Evolutionary conservation across 2,113 vertebrate species (phyloP), one percentile per base, ranked within the genome.

Genomic region (Struthio camelus): DNA sequence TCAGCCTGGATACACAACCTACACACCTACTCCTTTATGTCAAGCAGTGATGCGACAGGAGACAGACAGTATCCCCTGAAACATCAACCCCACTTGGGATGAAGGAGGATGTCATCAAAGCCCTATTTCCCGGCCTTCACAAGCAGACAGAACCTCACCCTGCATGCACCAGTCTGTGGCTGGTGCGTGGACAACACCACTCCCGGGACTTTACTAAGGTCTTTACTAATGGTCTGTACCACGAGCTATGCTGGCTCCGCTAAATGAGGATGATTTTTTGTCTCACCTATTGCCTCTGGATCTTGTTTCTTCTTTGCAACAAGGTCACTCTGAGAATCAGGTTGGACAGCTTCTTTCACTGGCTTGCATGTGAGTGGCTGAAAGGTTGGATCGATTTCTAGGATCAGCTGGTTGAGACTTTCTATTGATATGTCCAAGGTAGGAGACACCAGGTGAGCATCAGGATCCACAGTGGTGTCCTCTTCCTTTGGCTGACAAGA

Each of bases 321-420:
- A 9, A 82, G 0, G 0, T 61, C 85, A 5, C 73, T 50, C 34
- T 4, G 83, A 19, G 81, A 32, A 56, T 80, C 8, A 14, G 72
- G 14, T 1, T 44, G 92, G 62, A 11, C 42, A 9, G 9, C 11
- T 0, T 42, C 93, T 80, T 85, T 83, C 91, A 16, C 42, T 0
- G 82, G 70, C 87, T 89, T 28, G 78, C 92, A 80, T 0, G 17
- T 15, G 30, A 98, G 94, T 1, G 97, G 98, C 91, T 98, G 97
- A 59, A 99, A 99, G 27, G 97, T 98, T 0, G 99, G 99, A 72
- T 99, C 98, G 27, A 99, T 97, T 64, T 99, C 98, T 7, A 98
- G 93, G 85, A 99, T 99, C 86, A 99, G 69, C 89, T 98, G 92
- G 97, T 99, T 99, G 80, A 99, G 98, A 32, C 94, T 96, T 44